These are phyloP conservation scores for Schizotus pectinicornis DNA, from an alignment of 2,888 invertebrate genomes.

Conservation along the genomic window DNA sequence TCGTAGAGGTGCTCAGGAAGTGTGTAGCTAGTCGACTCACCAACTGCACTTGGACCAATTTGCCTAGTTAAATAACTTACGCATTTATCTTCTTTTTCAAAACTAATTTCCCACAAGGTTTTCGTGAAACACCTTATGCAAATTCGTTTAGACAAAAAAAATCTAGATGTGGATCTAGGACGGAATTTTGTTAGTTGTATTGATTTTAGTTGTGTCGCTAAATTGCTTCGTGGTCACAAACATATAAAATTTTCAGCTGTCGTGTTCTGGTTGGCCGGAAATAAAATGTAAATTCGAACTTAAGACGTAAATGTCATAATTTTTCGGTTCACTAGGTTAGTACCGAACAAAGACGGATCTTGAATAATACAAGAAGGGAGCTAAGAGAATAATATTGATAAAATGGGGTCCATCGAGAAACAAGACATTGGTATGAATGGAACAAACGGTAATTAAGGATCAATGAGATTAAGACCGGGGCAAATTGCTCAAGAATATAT, in stretches of 20 bases:
- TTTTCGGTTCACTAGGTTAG: slow-evolving; percentile 23
- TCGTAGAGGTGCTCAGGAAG: background rate
- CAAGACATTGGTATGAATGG: slow-evolving; percentile 36
- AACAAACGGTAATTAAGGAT: slow-evolving; percentile 42
- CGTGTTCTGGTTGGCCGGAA: slow-evolving; percentile 20
- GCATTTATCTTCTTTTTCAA: slow-evolving; percentile 4
- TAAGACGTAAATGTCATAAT: slow-evolving; percentile 27
- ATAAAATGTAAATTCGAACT: slow-evolving; percentile 16
- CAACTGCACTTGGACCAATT: slow-evolving; percentile 9
- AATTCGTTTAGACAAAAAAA: too few relatives aligned
- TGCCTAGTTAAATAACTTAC: slow-evolving; percentile 4
- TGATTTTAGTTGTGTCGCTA: slow-evolving; percentile 13
- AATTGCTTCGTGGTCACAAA: slow-evolving; percentile 26
- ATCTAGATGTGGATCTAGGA: background rate
- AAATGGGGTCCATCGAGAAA: slow-evolving; percentile 25
- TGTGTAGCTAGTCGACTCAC: background rate
- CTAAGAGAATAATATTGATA: slow-evolving; percentile 16
- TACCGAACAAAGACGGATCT: slow-evolving; percentile 15
- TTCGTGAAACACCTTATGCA: too few relatives aligned
- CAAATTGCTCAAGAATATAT: slow-evolving; percentile 37
- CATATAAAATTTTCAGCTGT: slow-evolving; percentile 27
- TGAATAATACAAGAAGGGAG: slow-evolving; percentile 15
- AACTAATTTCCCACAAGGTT: slow-evolving; percentile 8
- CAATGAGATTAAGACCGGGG: slow-evolving; percentile 35
- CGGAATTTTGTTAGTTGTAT: slow-evolving; percentile 17